Percentiles rank a stretch among this genome's conserved stretches.
These are phyloP conservation scores for Mallotus villosus DNA, from an alignment of 2,797 vertebrate species.

Conservation along the genomic window DNA sequence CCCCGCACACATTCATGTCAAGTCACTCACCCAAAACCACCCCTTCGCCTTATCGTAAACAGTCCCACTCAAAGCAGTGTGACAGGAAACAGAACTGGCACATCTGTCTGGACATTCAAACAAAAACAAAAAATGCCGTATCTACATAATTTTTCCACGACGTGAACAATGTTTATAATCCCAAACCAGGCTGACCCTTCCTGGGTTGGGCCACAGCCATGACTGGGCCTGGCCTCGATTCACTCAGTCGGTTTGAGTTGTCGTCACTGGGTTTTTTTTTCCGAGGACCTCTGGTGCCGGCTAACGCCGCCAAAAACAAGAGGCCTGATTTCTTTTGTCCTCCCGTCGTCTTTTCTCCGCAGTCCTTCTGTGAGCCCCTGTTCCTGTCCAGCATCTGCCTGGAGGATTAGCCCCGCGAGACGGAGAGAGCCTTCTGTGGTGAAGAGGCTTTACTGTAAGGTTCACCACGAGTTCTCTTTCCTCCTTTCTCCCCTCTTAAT, in stretches of 20 bases:
- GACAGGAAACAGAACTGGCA: too few relatives aligned
- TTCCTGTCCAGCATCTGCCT: slow-evolving; percentile 68
- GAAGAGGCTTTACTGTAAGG: slow-evolving; percentile 89
- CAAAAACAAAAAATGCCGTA: too few relatives aligned
- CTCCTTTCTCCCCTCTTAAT: slow-evolving; percentile 67
- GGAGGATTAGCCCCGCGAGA: slow-evolving; percentile 75
- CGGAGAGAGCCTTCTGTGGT: slow-evolving; percentile 85
- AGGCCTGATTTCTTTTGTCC: slow-evolving; percentile 59
- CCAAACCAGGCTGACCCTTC: slow-evolving; percentile 39
- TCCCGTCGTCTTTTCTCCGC: slow-evolving; percentile 22
- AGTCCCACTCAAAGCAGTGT: slow-evolving; percentile 27
- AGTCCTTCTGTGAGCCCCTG: slow-evolving; percentile 36
- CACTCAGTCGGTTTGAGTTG: slow-evolving; percentile 7
- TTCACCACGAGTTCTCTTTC: slow-evolving; percentile 76
- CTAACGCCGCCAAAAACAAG: slow-evolving; percentile 55
- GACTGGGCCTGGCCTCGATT: slow-evolving; percentile 56
- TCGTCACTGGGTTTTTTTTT: slow-evolving; percentile 8
- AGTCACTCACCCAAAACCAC: slow-evolving; percentile 29
- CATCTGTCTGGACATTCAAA: not conserved
- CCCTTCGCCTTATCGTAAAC: slow-evolving; percentile 22
- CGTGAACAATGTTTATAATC: slow-evolving; percentile 1
- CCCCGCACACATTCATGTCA: slow-evolving; percentile 45
- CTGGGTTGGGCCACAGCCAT: slow-evolving; percentile 48
- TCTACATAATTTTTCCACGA: not conserved
- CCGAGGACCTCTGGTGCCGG: slow-evolving; percentile 49